Evolutionary conservation across 2,888 invertebrate species (phyloP), one percentile per base, ranked within the genome.

Genomic region (Athetis lepigone): DNA sequence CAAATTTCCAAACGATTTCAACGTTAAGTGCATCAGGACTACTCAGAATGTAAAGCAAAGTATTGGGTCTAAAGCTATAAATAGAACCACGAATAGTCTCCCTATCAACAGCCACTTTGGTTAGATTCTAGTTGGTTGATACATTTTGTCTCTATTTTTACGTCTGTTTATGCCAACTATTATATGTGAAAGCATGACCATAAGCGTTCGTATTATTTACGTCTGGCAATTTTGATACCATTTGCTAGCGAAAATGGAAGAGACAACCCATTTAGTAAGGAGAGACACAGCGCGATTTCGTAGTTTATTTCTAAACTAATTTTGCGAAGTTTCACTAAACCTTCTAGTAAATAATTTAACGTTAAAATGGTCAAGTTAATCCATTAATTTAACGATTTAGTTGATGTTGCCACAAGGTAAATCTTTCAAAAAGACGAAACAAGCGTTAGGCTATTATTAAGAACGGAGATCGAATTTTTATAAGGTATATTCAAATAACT

Each of bases 381-480:
- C 9, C 8, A 7, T 2, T 5, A 29, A 2, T 29, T 7, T 29
- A 29, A 29, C 2, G 9, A 29, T 29, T 25, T 25, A 25, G 25
- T 25, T 25, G 25, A 25, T 6, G 25, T 25, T n/a, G n/a, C n/a
- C n/a, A n/a, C n/a, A n/a, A n/a, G n/a, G n/a, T n/a, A n/a, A n/a
- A n/a, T n/a, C n/a, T n/a, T n/a, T n/a, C n/a, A n/a, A n/a, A n/a
- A n/a, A n/a, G n/a, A n/a, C n/a, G n/a, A n/a, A n/a, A n/a, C n/a
- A 25, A 4, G 25, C 25, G 25, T 33, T 49, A n/a, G 16, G 23
- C 19, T 13, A 45, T 25, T 25, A 64, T 46, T 27, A 27, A 51
- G 29, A 36, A 60, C 63, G 62, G 39, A 42, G 37, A 0, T 39
- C 45, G 75, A 78, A 79, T 82, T 72, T 67, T 65, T 47, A 72